phyloP scores from a whole-genome alignment of 64 coral and sea anemone species.

The Platygyra sinensis region DNA sequence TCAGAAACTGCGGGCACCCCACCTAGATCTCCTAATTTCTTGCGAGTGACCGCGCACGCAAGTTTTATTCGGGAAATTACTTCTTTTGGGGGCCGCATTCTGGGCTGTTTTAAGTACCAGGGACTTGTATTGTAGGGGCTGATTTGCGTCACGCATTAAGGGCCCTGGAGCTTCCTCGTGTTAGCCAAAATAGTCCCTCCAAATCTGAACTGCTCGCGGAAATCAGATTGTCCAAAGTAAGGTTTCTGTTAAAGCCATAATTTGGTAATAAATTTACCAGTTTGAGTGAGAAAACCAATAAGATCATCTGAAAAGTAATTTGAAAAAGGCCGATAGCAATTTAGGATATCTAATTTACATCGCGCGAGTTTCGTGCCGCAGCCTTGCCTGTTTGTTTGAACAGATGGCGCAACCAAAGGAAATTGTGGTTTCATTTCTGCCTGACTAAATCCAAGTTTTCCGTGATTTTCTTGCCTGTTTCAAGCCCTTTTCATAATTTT shows the following conservation, averaged over 20 bases:
- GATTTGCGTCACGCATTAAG: neutral
- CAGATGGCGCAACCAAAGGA: neutral
- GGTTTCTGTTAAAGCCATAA: neutral
- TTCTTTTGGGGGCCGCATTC: neutral
- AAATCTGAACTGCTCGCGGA: neutral
- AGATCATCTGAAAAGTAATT: neutral
- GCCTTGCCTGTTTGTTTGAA: slow-evolving; percentile 2
- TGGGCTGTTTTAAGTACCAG: neutral
- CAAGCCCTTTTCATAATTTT: neutral
- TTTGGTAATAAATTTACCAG: neutral
- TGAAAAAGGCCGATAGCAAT: neutral
- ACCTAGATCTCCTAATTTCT: neutral
- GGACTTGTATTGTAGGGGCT: neutral
- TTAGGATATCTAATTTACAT: neutral
- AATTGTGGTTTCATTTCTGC: neutral
- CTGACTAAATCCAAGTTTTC: neutral
- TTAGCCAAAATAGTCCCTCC: neutral
- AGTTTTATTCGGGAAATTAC: neutral
- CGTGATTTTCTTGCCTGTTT: neutral
- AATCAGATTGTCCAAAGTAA: neutral
- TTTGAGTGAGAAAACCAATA: neutral
- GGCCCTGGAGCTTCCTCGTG: neutral
- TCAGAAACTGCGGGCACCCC: neutral
- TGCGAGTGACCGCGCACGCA: neutral
- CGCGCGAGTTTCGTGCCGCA: neutral